These are phyloP conservation scores for Chloropsis hardwickii DNA, from an alignment of 2,113 vertebrate genomes.

Conservation along the genomic window DNA sequence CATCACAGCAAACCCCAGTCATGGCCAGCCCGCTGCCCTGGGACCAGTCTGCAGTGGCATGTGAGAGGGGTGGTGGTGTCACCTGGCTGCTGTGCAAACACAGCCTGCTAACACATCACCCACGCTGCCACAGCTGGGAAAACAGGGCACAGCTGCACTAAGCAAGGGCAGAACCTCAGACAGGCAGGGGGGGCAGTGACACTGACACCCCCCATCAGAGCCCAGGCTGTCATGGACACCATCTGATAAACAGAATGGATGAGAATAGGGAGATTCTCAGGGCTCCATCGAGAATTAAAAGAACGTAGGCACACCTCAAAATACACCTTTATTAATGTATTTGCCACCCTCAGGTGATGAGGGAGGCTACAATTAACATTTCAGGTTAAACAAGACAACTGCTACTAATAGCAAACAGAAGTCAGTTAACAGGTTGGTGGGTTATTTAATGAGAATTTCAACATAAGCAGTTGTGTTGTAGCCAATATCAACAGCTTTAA, in stretches of 20 bases:
- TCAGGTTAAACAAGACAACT: neutral
- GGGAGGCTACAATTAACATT: neutral
- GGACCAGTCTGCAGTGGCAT: neutral
- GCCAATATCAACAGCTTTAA: neutral
- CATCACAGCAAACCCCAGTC: rapidly evolving
- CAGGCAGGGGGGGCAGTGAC: neutral
- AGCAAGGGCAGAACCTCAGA: neutral
- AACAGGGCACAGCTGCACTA: neutral
- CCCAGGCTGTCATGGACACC: neutral
- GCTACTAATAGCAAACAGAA: neutral
- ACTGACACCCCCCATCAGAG: neutral
- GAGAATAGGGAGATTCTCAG: neutral
- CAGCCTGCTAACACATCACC: neutral
- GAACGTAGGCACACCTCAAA: neutral
- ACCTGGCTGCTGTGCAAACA: neutral
- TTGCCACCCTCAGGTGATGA: neutral
- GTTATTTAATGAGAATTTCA: neutral
- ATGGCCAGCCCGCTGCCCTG: neutral
- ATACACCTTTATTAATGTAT: neutral
- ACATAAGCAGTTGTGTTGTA: neutral
- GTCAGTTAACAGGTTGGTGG: neutral
- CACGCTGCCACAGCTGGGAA: rapidly evolving
- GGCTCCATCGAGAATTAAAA: neutral
- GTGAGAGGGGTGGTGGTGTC: neutral
- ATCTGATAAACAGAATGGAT: neutral